These are phyloP conservation scores for Synanthedon andrenaeformis DNA, from an alignment of 2,888 invertebrate species.

Conservation along the genomic window DNA sequence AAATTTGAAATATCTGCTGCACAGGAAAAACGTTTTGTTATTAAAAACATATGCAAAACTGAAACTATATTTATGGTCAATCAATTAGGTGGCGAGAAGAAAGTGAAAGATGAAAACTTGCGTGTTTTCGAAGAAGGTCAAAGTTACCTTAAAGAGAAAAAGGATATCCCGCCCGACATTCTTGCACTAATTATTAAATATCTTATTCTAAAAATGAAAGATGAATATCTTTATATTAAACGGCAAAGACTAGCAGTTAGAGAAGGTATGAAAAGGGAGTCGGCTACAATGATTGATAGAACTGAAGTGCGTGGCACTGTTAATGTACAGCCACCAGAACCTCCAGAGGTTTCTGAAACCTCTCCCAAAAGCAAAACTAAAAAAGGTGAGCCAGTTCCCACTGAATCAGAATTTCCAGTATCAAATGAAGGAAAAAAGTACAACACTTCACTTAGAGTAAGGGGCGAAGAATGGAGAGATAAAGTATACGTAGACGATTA, in stretches of 20 bases:
- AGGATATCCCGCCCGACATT: conserved; percentile 49
- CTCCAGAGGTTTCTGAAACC: conserved; percentile 14
- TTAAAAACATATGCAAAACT: conserved; percentile 58
- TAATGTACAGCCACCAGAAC: conserved; percentile 19
- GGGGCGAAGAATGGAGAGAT: conserved; percentile 70
- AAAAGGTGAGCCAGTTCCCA: conserved; percentile 18
- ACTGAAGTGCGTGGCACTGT: conserved; percentile 44
- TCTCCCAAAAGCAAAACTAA: conserved; percentile 31
- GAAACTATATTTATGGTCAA: conserved; percentile 63
- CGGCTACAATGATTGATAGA: conserved; percentile 41
- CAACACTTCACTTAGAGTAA: conserved; percentile 54
- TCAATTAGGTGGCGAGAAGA: conserved; percentile 55
- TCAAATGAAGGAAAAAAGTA: conserved; percentile 47
- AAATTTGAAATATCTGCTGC: conserved; percentile 51
- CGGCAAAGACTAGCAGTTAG: conserved; percentile 44
- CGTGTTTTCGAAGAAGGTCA: conserved; percentile 57
- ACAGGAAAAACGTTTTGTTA: conserved; percentile 51
- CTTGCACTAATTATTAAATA: conserved; percentile 53
- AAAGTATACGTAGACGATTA: conserved; percentile 65
- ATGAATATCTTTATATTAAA: conserved; percentile 49
- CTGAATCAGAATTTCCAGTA: conserved; percentile 12
- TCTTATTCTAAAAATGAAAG: conserved; percentile 56
- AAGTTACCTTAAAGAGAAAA: conserved; percentile 44
- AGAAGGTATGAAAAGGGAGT: conserved; percentile 47
- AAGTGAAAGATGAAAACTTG: conserved; percentile 45